A percentile compares a stretch with the other conserved stretches of the same genome.
These are phyloP conservation scores for Tragelaphus imberbis DNA, from an alignment of 2,113 vertebrate species.

Conservation along the genomic window DNA sequence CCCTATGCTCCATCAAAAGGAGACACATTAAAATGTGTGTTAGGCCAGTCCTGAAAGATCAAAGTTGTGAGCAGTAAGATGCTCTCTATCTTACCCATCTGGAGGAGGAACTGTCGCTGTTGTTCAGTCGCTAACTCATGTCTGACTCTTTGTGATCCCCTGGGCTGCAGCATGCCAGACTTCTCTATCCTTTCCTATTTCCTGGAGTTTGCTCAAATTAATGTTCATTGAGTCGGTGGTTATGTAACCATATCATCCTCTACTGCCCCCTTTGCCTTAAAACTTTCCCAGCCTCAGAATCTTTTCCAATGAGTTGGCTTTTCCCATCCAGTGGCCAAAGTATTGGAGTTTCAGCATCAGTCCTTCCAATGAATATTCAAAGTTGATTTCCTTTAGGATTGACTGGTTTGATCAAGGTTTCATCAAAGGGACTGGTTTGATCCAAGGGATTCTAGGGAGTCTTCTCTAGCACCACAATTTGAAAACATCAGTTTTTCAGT, in stretches of 20 bases:
- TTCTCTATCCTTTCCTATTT: background rate
- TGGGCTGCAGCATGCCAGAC: background rate
- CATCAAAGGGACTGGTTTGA: background rate
- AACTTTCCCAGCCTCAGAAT: background rate
- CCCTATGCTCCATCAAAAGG: background rate
- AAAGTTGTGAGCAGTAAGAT: background rate
- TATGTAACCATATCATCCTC: background rate
- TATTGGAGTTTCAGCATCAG: background rate
- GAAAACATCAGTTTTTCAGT: background rate
- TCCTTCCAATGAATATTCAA: background rate
- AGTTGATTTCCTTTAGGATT: background rate
- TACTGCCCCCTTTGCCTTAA: background rate
- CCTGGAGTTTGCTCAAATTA: background rate
- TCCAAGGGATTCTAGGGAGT: background rate
- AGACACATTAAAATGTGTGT: background rate
- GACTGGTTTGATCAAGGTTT: background rate
- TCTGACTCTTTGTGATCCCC: background rate
- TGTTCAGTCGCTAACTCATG: background rate
- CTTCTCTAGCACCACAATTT: background rate
- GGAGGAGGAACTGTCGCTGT: background rate
- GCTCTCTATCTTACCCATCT: background rate
- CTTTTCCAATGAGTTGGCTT: background rate
- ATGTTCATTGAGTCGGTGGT: background rate
- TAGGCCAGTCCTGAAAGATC: background rate
- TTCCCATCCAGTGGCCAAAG: background rate